phyloP scores from a whole-genome alignment of 2,888 invertebrate species.

The Oxyscelio sp. region DNA sequence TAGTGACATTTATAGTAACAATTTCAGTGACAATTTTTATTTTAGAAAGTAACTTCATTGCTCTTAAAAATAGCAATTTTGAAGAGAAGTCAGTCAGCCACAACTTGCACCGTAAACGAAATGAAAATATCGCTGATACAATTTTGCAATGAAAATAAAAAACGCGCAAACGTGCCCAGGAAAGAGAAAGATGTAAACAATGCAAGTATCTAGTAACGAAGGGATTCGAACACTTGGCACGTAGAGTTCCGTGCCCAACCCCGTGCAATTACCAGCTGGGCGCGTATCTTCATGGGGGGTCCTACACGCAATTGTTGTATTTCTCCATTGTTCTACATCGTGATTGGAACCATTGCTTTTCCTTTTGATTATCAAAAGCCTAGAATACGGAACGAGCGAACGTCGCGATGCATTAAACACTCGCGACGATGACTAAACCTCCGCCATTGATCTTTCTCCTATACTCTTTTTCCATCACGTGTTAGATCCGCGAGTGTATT shows the following conservation, averaged over 20 bases:
- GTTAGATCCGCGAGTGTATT: too few species aligned
- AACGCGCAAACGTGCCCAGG: conserved; percentile 55
- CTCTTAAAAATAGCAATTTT: too few species aligned
- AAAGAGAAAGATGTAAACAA: conserved; percentile 79
- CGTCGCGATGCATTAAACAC: conserved; percentile 63
- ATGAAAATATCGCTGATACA: too few species aligned
- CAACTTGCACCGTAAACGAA: too few species aligned
- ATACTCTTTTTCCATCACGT: too few species aligned
- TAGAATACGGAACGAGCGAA: conserved; percentile 69
- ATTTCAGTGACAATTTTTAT: too few species aligned
- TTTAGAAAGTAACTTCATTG: too few species aligned
- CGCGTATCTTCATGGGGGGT: conserved; percentile 88
- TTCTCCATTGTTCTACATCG: conserved; percentile 86
- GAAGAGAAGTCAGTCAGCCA: too few species aligned
- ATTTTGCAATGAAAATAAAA: conserved; percentile 28
- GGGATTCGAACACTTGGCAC: conserved; percentile 87
- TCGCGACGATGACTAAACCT: conserved; percentile 62
- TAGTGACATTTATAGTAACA: too few species aligned
- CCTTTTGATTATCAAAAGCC: conserved; percentile 84
- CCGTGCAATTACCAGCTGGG: conserved; percentile 88
- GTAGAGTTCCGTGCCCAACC: conserved; percentile 83
- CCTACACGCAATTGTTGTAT: conserved; percentile 88
- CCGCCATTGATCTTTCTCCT: conserved; percentile 25
- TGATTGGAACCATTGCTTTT: conserved; percentile 88
- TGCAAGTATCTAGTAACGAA: conserved; percentile 84